Conservation (phyloP, 2,113 vertebrate genomes). For the Pardalotus punctatus region DNA sequence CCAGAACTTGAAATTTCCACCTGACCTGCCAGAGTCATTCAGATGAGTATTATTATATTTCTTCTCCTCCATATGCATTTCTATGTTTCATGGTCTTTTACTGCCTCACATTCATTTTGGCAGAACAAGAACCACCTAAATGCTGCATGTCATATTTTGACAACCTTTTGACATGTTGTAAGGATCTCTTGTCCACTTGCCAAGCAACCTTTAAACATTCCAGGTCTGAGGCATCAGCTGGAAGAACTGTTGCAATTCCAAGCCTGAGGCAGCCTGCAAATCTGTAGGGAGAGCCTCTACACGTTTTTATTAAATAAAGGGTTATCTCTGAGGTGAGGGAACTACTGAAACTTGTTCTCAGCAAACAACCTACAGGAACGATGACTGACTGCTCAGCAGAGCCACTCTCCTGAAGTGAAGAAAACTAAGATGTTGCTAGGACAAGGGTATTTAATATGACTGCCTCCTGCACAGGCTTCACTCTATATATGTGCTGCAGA, state of each 20-base stretch:
- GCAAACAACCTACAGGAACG: not conserved
- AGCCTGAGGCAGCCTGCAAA: not conserved
- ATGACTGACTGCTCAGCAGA: not conserved
- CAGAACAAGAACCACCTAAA: not conserved
- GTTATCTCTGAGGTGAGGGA: not conserved
- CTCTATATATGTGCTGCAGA: not conserved
- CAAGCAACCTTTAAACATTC: not conserved
- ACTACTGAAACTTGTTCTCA: not conserved
- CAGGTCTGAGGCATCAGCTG: not conserved
- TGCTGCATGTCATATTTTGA: not conserved
- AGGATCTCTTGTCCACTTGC: not conserved
- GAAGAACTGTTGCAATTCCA: not conserved
- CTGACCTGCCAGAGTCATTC: not conserved
- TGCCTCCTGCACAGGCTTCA: not conserved
- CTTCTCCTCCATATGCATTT: not conserved
- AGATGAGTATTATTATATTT: not conserved
- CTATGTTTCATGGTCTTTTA: not conserved
- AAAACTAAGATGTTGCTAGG: not conserved
- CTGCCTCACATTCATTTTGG: not conserved
- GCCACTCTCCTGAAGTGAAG: not conserved
- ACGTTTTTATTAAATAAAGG: not conserved
- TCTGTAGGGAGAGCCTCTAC: not conserved
- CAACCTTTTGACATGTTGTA: not conserved
- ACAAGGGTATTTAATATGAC: not conserved
- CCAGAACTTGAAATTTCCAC: not conserved